Evolutionary conservation across 2,888 invertebrate species (phyloP).

Genomic region (Entomobrya proxima): DNA sequence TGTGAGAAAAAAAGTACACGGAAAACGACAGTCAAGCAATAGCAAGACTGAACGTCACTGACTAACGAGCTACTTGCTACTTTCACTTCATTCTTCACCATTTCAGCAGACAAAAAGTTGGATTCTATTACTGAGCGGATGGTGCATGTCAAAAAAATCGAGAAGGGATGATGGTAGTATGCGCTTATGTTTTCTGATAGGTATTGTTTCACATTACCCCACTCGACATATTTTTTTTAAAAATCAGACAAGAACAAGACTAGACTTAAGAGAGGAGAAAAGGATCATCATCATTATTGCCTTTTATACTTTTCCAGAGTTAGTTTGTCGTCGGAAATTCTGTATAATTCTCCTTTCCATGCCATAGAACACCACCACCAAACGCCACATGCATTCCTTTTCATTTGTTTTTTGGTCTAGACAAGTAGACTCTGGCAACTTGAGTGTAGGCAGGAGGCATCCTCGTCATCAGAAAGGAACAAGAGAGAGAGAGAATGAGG

Average conservation of each 20-base stretch:
- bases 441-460: not conserved
- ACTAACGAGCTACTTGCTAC: slow-evolving; percentile 54
- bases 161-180: slow-evolving; percentile 22
- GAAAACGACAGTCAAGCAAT: not conserved
- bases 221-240: not conserved
- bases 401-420: slow-evolving; percentile 10
- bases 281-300: slow-evolving; percentile 24
- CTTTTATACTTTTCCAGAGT: not conserved
- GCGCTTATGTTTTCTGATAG: not conserved
- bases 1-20: not conserved
- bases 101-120: not conserved
- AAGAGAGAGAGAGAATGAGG: not conserved
- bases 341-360: slow-evolving; percentile 12
- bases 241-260: not conserved
- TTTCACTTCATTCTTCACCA: slow-evolving; percentile 11
- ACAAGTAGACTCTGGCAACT: not conserved
- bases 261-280: not conserved
- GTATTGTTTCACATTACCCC: slow-evolving; percentile 28
- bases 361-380: not conserved
- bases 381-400: slow-evolving; percentile 34
- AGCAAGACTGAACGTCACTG: slow-evolving; percentile 17
- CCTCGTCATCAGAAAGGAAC: not conserved
- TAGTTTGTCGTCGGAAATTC: slow-evolving; percentile 21
- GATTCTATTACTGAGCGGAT: not conserved
- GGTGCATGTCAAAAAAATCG: not conserved